Evolutionary conservation across 2,797 vertebrate species (phyloP).

Genomic region (Decapterus maruadsi): DNA sequence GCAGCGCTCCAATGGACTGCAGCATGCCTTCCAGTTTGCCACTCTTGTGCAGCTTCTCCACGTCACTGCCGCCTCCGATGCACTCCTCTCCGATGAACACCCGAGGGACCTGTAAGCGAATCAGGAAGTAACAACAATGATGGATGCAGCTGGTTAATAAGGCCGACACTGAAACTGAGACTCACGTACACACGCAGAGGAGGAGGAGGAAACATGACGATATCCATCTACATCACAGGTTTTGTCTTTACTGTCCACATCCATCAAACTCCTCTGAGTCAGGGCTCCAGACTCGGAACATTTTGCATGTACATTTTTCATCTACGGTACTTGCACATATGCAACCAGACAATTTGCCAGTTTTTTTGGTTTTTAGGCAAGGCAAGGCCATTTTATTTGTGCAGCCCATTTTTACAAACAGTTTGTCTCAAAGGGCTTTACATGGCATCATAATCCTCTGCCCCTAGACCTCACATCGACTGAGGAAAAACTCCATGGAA

Average conservation of each 20-base stretch:
- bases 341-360: too few species aligned
- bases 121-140: not conserved
- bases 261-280: not conserved
- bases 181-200: too few species aligned
- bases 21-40: conserved; percentile 85
- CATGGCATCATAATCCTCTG: too few species aligned
- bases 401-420: too few species aligned
- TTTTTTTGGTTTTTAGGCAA: too few species aligned
- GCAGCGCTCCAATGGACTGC: conserved; percentile 84
- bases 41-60: conserved; percentile 75
- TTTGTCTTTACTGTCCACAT: not conserved
- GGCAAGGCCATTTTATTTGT: too few species aligned
- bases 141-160: not conserved
- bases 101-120: conserved; percentile 86
- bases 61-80: conserved; percentile 89
- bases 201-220: rapidly evolving
- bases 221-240: not conserved
- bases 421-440: too few species aligned
- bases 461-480: too few species aligned
- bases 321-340: too few species aligned
- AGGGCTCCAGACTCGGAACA: too few species aligned
- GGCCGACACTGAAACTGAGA: not conserved
- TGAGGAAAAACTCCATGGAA: too few species aligned
- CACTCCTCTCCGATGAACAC: conserved; percentile 90
- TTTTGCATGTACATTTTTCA: too few species aligned